Conservation (phyloP, 2,888 invertebrate genomes). For the Drosophila neotestacea region DNA sequence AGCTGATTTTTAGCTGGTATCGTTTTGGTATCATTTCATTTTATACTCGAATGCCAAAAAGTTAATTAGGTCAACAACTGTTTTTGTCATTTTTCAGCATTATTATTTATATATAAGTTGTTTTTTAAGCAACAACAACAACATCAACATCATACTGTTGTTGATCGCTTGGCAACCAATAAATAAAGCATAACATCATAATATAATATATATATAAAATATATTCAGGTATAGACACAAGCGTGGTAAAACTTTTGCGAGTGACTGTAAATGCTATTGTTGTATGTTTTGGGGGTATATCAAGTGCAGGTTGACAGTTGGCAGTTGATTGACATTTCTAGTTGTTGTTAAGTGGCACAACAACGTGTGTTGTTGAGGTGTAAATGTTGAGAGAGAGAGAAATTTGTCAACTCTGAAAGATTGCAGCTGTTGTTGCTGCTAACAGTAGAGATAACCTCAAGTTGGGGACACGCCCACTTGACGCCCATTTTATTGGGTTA, state of each 20-base stretch:
- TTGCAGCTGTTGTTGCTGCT: conserved; percentile 21
- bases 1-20: conserved; percentile 32
- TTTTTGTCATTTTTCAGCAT: conserved; percentile 76
- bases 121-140: conserved; percentile 17
- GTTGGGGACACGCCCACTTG: conserved; percentile 30
- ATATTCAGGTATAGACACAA: conserved; percentile 38
- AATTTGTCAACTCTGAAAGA: conserved; percentile 51
- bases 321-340: conserved; percentile 79
- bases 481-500: conserved; percentile 5
- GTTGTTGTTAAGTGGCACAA: conserved; percentile 79
- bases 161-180: conserved; percentile 63
- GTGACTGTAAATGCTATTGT: conserved; percentile 30
- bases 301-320: conserved; percentile 74
- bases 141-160: conserved; percentile 11
- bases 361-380: conserved; percentile 29
- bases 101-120: conserved; percentile 36
- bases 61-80: conserved; percentile 81
- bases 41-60: conserved; percentile 56
- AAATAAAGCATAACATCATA: conserved; percentile 23
- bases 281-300: conserved; percentile 50
- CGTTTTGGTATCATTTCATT: conserved; percentile 27
- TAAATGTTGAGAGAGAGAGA: conserved; percentile 31
- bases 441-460: not conserved
- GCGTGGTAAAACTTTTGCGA: conserved; percentile 52
- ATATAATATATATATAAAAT: not conserved